Evolutionary conservation across 1,140 invertebrate genomes (phyloP).

Genomic region (Carposina sasakii): DNA sequence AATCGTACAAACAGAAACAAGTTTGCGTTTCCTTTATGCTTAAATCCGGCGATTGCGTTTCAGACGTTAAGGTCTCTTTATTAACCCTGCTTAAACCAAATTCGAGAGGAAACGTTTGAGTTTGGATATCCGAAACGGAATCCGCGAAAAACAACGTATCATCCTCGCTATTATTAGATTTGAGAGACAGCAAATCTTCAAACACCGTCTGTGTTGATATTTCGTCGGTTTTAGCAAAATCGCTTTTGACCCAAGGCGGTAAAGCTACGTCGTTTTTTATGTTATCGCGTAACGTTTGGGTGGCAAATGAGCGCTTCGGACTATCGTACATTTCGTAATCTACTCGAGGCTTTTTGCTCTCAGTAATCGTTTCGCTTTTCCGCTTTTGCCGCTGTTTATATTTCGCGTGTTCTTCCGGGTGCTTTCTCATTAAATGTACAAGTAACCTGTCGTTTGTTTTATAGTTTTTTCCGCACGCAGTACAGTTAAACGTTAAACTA

Average conservation of each 20-base stretch:
- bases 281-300: slow-evolving; percentile 41
- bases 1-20: slow-evolving; percentile 44
- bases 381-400: slow-evolving; percentile 44
- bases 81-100: slow-evolving; percentile 47
- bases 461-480: slow-evolving; percentile 37
- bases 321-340: slow-evolving; percentile 38
- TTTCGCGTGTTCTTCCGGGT: slow-evolving; percentile 43
- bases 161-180: slow-evolving; percentile 50
- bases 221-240: slow-evolving; percentile 39
- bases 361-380: slow-evolving; percentile 15
- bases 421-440: slow-evolving; percentile 46
- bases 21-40: slow-evolving; percentile 62
- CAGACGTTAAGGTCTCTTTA: slow-evolving; percentile 45
- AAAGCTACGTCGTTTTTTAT: slow-evolving; percentile 51
- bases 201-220: slow-evolving; percentile 60
- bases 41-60: slow-evolving; percentile 49
- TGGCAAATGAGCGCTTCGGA: slow-evolving; percentile 49
- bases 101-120: slow-evolving; percentile 51
- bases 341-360: slow-evolving; percentile 18
- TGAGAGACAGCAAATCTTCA: slow-evolving; percentile 45
- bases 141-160: slow-evolving; percentile 52
- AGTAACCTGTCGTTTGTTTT: slow-evolving; percentile 38
- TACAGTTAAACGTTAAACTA: slow-evolving; percentile 33
- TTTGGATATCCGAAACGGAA: slow-evolving; percentile 56
- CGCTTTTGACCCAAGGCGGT: slow-evolving; percentile 25